Evolutionary conservation across 2,888 invertebrate species (phyloP).

Genomic region (Theodoxus fluviatilis): DNA sequence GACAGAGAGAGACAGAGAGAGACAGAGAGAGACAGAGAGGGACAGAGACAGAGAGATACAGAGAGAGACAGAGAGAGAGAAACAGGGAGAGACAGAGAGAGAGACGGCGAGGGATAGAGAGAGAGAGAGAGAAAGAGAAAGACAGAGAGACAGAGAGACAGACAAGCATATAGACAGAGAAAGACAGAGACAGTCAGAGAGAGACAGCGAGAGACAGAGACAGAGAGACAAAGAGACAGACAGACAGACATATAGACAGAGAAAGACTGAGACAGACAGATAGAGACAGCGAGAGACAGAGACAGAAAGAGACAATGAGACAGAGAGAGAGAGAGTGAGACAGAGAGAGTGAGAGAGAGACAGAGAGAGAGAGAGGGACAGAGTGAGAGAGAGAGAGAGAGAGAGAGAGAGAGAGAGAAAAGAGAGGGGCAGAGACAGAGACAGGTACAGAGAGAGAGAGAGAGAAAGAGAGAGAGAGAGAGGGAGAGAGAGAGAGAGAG

Average conservation of each 20-base stretch:
- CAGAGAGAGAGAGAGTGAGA: constrained; percentile 9
- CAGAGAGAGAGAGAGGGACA: background rate
- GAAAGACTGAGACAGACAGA: background rate
- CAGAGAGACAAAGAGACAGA: background rate
- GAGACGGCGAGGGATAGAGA: background rate
- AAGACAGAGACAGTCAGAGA: background rate
- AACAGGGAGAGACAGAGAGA: too few relatives aligned
- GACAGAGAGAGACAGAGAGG: constrained; percentile 21
- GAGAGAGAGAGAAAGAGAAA: background rate
- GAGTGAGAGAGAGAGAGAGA: background rate
- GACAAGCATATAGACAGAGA: background rate
- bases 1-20: constrained; percentile 21
- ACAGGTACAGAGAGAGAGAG: background rate
- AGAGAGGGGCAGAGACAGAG: background rate
- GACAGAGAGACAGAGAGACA: background rate
- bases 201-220: background rate
- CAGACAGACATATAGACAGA: background rate
- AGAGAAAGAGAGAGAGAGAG: constrained; percentile 12
- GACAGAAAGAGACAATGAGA: background rate
- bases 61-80: too few relatives aligned
- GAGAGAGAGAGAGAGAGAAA: background rate
- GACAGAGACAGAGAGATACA: background rate
- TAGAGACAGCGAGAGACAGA: background rate
- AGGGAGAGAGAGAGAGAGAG: constrained; percentile 22
- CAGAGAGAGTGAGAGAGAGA: background rate